A percentile compares a stretch with the other conserved stretches of the same genome.
Conservation (phyloP, 2,113 vertebrate genomes). For the Strix aluco region DNA sequence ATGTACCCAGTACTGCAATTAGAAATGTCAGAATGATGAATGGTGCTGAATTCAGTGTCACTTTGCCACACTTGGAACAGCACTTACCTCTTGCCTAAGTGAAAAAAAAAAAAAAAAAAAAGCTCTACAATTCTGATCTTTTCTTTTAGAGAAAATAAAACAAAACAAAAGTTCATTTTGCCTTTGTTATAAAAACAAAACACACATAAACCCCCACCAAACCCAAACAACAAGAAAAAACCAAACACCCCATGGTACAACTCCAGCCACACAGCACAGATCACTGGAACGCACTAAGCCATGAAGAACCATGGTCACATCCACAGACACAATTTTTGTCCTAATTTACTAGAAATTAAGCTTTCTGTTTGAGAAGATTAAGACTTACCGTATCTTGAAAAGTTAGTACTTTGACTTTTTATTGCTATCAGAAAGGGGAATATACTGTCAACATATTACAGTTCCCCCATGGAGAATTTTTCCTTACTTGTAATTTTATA, state of each 20-base stretch:
- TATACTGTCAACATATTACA: background rate
- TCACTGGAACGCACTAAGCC: background rate
- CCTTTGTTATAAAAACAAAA: background rate
- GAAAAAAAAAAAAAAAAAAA: background rate
- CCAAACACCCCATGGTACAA: background rate
- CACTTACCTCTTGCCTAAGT: background rate
- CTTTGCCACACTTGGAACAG: background rate
- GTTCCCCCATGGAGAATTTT: background rate
- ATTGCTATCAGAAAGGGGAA: background rate
- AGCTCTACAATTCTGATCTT: background rate
- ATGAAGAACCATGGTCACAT: background rate
- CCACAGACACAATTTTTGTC: background rate
- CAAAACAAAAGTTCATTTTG: accelerated
- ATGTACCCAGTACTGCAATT: background rate
- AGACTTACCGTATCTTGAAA: background rate
- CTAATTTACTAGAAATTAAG: background rate
- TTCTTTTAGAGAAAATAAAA: background rate
- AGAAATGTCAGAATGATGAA: background rate
- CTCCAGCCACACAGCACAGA: background rate
- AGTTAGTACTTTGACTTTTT: background rate
- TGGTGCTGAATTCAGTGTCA: accelerated
- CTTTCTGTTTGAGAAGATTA: background rate
- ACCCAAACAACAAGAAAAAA: background rate
- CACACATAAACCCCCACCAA: background rate
- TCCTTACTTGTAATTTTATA: background rate